These are phyloP conservation scores for Thamnaconus septentrionalis DNA, from an alignment of 2,113 vertebrate genomes.

Conservation along the genomic window DNA sequence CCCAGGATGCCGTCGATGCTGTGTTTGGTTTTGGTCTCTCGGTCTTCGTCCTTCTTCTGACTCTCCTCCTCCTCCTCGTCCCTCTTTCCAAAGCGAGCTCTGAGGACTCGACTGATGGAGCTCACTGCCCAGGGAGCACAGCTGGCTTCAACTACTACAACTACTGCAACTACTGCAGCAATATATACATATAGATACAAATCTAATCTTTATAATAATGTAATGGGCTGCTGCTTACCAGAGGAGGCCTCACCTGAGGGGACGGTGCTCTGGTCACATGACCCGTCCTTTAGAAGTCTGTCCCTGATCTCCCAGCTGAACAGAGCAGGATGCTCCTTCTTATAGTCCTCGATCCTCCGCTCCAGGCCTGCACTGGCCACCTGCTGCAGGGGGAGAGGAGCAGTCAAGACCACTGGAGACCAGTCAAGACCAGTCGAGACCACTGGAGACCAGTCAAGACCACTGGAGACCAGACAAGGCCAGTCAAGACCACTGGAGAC, in stretches of 20 bases:
- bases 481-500: too few species aligned
- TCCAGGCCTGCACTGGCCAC: constrained; percentile 95
- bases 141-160: constrained; percentile 1
- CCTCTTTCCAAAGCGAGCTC: constrained; percentile 95
- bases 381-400: constrained; percentile 82
- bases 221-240: constrained; percentile 66
- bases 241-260: constrained; percentile 95
- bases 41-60: constrained; percentile 93
- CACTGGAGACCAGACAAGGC: too few species aligned
- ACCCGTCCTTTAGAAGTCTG: constrained; percentile 91
- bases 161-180: constrained; percentile 1
- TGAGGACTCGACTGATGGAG: constrained; percentile 97
- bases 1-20: constrained; percentile 96
- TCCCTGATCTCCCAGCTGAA: constrained; percentile 99
- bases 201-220: background rate
- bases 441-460: too few species aligned
- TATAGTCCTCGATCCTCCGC: constrained; percentile 96
- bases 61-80: constrained; percentile 89
- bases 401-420: background rate
- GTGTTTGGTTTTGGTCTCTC: constrained; percentile 94
- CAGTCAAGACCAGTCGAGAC: too few species aligned
- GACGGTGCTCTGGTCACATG: constrained; percentile 92
- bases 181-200: constrained; percentile 11
- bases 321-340: constrained; percentile 92
- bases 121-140: constrained; percentile 82